Conservation (phyloP, 2,113 vertebrate species). For the Fukomys damarensis region DNA sequence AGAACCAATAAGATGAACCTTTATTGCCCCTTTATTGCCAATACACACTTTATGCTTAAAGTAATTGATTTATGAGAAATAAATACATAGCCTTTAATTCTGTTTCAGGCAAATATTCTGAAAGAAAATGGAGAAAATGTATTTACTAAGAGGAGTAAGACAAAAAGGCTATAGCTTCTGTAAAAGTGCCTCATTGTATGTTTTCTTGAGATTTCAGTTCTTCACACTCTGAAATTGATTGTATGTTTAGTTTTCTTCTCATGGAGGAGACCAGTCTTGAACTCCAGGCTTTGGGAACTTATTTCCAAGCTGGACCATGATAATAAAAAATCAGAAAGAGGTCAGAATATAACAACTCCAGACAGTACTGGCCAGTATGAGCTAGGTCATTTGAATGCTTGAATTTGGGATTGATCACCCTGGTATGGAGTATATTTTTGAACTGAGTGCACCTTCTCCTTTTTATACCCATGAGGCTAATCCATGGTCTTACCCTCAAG, state of each 20-base stretch:
- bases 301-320: too few relatives aligned
- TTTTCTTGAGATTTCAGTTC: background rate
- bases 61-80: background rate
- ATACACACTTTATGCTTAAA: background rate
- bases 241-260: too few relatives aligned
- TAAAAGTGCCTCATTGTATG: background rate
- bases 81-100: background rate
- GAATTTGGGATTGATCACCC: too few relatives aligned
- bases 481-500: rapidly evolving
- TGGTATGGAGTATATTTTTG: background rate
- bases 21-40: background rate
- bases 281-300: background rate
- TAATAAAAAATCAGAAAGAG: background rate
- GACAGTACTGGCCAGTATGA: background rate
- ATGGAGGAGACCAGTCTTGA: background rate
- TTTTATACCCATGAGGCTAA: rapidly evolving
- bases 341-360: too few relatives aligned
- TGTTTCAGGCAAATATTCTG: background rate
- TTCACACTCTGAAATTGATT: background rate
- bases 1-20: background rate
- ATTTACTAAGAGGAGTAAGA: background rate
- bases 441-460: background rate
- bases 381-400: background rate
- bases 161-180: background rate
- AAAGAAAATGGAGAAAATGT: background rate